Evolutionary conservation across 2,113 vertebrate genomes (phyloP).

Genomic region (Chlorodrepanis virens): DNA sequence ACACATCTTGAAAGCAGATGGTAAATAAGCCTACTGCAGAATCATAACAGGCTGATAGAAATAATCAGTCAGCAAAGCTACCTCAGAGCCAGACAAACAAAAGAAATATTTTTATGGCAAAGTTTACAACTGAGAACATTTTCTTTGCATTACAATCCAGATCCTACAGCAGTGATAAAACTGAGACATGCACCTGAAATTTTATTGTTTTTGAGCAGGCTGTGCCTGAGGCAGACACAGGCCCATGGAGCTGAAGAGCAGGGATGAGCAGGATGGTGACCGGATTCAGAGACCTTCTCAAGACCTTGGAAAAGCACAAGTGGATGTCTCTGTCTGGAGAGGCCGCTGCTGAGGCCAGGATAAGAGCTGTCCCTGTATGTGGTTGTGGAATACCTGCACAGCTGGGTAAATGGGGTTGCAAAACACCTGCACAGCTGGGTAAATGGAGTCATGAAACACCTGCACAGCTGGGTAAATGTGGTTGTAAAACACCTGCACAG

Average conservation of each 20-base stretch:
- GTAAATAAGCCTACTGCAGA: neutral
- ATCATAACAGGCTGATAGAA: neutral
- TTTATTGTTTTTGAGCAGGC: neutral
- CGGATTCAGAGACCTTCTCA: neutral
- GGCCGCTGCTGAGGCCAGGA: neutral
- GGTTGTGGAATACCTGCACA: accelerated
- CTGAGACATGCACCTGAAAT: neutral
- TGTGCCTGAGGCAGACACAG: neutral
- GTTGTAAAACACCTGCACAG: accelerated
- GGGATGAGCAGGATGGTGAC: neutral
- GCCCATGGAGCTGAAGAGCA: neutral
- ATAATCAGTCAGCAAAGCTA: neutral
- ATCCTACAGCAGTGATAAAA: neutral
- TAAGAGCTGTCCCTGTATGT: accelerated
- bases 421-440: neutral
- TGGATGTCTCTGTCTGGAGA: neutral
- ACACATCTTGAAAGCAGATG: neutral
- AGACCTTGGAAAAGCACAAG: neutral
- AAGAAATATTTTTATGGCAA: neutral
- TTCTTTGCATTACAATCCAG: neutral
- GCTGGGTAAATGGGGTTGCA: accelerated
- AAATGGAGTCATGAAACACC: accelerated
- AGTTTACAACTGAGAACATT: neutral
- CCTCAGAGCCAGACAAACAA: neutral
- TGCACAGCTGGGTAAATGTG: accelerated